Conservation (phyloP, 1,140 invertebrate species). For the Bombus affinis region DNA sequence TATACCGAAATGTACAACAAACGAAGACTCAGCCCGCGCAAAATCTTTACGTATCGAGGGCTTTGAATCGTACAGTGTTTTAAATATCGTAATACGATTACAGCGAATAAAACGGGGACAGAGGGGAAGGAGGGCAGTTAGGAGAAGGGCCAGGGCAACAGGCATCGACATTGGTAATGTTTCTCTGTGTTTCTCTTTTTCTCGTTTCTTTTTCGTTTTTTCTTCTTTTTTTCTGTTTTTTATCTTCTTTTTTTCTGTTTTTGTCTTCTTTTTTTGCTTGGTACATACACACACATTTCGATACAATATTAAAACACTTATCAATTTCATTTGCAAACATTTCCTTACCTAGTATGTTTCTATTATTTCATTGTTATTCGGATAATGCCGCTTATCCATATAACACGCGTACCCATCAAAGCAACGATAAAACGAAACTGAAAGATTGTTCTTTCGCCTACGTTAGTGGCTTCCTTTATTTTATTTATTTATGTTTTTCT, state of each 20-base stretch:
- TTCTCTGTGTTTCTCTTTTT: background rate
- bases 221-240: background rate
- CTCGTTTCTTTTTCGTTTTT: background rate
- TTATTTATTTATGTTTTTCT: no score
- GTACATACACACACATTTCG: conserved; percentile 55
- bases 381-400: conserved; percentile 72
- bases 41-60: conserved; percentile 49
- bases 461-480: background rate
- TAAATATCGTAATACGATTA: conserved; percentile 31
- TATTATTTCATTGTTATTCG: conserved; percentile 78
- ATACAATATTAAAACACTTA: conserved; percentile 65
- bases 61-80: conserved; percentile 28
- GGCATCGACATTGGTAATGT: conserved; percentile 45
- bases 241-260: background rate
- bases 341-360: conserved; percentile 78
- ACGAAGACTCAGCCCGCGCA: conserved; percentile 38
- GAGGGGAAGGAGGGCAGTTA: background rate
- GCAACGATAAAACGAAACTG: conserved; percentile 46
- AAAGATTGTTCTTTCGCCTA: conserved; percentile 39
- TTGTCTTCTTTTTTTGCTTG: background rate
- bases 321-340: conserved; percentile 64
- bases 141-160: background rate
- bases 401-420: conserved; percentile 66
- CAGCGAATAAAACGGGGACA: conserved; percentile 28
- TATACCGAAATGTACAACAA: conserved; percentile 61